Evolutionary conservation across 2,797 vertebrate genomes (phyloP).

Genomic region (Falco naumanni): DNA sequence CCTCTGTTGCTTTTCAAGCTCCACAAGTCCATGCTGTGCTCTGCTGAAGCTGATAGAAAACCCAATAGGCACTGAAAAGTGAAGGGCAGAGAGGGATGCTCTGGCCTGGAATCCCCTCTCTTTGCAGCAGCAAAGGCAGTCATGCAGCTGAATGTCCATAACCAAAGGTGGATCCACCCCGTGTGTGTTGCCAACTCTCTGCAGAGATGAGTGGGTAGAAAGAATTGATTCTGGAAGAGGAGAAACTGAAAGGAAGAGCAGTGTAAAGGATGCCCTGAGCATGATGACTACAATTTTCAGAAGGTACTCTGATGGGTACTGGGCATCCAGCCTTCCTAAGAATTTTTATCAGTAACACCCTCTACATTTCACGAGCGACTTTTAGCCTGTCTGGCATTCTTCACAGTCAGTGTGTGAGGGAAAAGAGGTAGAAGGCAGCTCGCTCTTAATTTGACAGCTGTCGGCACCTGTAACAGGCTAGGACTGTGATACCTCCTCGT

Average conservation of each 20-base stretch:
- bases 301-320: not conserved
- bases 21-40: not conserved
- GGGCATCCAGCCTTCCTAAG: not conserved
- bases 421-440: not conserved
- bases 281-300: not conserved
- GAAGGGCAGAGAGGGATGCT: not conserved
- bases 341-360: not conserved
- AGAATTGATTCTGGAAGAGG: not conserved
- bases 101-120: not conserved
- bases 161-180: not conserved
- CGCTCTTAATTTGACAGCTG: not conserved
- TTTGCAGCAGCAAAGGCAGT: not conserved
- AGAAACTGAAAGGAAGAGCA: not conserved
- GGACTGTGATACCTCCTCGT: not conserved
- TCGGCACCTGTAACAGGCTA: not conserved
- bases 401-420: not conserved
- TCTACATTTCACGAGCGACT: not conserved
- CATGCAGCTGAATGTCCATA: fast-evolving
- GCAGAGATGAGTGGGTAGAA: not conserved
- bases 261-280: not conserved
- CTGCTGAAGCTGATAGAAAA: not conserved
- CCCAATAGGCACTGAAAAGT: not conserved
- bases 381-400: not conserved
- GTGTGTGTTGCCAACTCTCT: not conserved
- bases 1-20: conserved; percentile 19